Percentiles rank a stretch among this genome's conserved stretches.
phyloP scores from a whole-genome alignment of 2,113 vertebrate species.

The Peromyscus polionotus region DNA sequence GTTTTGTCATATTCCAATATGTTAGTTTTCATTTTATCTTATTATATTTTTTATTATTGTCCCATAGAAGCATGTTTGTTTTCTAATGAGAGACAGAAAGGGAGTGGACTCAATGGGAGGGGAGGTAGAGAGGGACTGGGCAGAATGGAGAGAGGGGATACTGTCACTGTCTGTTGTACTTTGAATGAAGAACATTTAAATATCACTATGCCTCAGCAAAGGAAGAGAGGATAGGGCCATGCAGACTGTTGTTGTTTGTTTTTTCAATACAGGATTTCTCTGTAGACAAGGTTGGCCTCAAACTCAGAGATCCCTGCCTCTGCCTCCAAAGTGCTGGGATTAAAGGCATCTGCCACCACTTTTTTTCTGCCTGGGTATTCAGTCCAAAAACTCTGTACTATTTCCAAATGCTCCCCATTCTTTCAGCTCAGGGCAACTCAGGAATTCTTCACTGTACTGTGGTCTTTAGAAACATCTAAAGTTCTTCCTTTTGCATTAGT shows the following conservation, averaged over 20 bases:
- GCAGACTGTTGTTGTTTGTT: neutral
- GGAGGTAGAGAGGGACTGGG: neutral
- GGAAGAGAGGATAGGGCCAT: neutral
- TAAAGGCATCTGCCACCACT: neutral
- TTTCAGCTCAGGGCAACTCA: neutral
- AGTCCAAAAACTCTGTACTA: neutral
- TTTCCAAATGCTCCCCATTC: neutral
- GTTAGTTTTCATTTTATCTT: neutral
- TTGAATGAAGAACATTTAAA: neutral
- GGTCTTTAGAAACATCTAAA: neutral
- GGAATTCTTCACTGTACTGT: neutral
- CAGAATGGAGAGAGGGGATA: neutral
- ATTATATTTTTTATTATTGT: neutral
- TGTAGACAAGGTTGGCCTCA: neutral
- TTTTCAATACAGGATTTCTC: neutral
- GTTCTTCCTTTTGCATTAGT: fast-evolving
- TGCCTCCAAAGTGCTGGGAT: neutral
- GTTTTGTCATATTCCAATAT: neutral
- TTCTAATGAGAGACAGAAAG: neutral
- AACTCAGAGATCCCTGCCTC: neutral
- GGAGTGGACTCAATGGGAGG: neutral
- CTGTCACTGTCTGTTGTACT: neutral
- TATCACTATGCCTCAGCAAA: neutral
- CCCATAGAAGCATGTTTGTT: neutral
- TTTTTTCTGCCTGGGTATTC: fast-evolving